Base-by-base conservation (phyloP, 2,797 vertebrate genomes). In the Scolopax rusticola region DNA sequence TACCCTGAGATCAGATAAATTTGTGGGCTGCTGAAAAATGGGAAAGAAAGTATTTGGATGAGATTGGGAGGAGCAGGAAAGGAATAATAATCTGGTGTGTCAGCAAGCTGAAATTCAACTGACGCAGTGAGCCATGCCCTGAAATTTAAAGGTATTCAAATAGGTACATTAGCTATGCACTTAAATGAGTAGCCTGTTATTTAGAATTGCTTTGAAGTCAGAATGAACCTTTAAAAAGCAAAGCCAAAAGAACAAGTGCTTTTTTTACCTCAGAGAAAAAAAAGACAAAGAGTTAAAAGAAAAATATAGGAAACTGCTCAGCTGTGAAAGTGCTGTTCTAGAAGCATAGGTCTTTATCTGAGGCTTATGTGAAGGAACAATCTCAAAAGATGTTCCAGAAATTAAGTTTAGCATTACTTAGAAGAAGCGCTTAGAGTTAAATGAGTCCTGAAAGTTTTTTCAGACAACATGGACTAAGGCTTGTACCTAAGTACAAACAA, bases 201-300 rank as follows among this genome's bases (percentile, higher is more conserved):
- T 91, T 84, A 79, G 67, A 92, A 65, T 54, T 69, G 69, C 96
- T 95, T 95, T 96, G 87, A 95, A 95, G 93, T 76, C 69, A 88
- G 61, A 61, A 24, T 13, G 25, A 87, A 69, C 30, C 65, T 77
- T 77, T 61, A 69, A 64, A 92, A 95, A 95, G 76, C 59, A 67
- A 93, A 79, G 74, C 25, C 45, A 70, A 73, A 87, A 43, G 27
- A 90, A 59, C 47, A 74, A 38, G 48, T 60, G 41, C 41, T 73
- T n/a, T 76, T 33, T 73, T 95, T 96, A 85, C 54, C 51, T 51
- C 56, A 20, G 54, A 84, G n/a, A 54, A 93, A 88, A 30, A 75
- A 84, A 84, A 48, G 47, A 24, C 47, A 48, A 47, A 47, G 47
- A 48, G 48, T 63, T 75, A 28, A 24, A 91, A 65, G 48, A 67